Evolutionary conservation across 2,888 invertebrate species (phyloP), one percentile per base, ranked within the genome.

Genomic region (Lysandra bellargus): DNA sequence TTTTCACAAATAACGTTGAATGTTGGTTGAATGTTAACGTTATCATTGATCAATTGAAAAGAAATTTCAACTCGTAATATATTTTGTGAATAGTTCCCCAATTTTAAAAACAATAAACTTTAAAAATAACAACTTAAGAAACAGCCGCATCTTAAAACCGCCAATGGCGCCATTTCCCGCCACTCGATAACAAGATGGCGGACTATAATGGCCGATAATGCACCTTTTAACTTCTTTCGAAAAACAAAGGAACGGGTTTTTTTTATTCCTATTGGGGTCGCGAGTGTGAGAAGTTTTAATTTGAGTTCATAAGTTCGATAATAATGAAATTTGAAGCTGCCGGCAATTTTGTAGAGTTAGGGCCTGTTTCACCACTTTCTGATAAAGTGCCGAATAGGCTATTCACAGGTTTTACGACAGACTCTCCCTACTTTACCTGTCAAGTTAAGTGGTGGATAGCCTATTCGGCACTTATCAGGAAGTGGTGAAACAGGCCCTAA

Each of bases 131-230:
- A 76, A 57, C 6, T 30, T 30, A 49, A 76, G 57, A 76, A 53
- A 76, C 14, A 57, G 57, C 76, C 53, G 57, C 57, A 76, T 76
- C 76, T 76, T 76, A 40, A 79, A 78, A 57, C n/a, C 53, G 40
- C 79, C 79, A 40, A 61, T 79, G 74, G 60, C 80, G 82, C 79
- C 80, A 80, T 80, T 81, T 80, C 64, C 78, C 72, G 74, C 78
- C 82, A 80, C 82, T 83, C 77, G 80, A 81, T 64, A 79, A 79
- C 83, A 83, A 83, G 81, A 83, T 83, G 83, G 83, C 83, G 82
- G 14, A 79, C 23, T 78, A 82, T 80, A 82, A 82, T 80, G 80
- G 82, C 78, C 61, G 79, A 80, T 83, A 83, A 83, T 83, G 83
- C 81, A 81, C 73, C 81, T 82, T 79, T 82, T 81, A 80, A 81